Evolutionary conservation across 2,888 invertebrate species (phyloP).

Genomic region (Polymixis lichenea): DNA sequence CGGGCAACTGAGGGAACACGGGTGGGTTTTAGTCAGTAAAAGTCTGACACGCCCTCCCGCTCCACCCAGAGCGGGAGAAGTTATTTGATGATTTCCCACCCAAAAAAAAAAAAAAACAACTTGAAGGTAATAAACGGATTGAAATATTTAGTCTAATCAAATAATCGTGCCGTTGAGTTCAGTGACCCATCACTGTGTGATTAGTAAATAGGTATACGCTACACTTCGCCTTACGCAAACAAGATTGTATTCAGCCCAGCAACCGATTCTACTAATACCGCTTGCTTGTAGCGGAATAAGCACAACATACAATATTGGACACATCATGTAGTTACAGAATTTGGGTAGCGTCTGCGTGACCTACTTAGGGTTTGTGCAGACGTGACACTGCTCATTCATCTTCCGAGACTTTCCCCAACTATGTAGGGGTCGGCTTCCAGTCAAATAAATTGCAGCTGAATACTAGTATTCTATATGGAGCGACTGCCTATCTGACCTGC

Average conservation of each 20-base stretch:
- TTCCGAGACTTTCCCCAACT: background rate
- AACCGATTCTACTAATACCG: slow-evolving; percentile 8
- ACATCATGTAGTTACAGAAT: slow-evolving; percentile 35
- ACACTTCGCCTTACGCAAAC: slow-evolving; percentile 7
- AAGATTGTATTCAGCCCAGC: slow-evolving; percentile 18
- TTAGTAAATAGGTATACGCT: slow-evolving; percentile 7
- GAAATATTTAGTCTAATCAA: slow-evolving; percentile 26
- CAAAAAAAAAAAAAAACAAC: too few relatives aligned
- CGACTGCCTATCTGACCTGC: background rate
- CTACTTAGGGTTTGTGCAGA: slow-evolving; percentile 39
- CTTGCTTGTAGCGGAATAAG: slow-evolving; percentile 27
- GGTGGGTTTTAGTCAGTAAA: too few relatives aligned
- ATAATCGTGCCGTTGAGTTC: background rate
- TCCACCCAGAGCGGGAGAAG: too few relatives aligned
- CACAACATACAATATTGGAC: slow-evolving; percentile 45
- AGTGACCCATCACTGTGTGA: background rate
- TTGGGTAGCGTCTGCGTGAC: slow-evolving; percentile 48
- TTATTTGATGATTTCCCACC: too few relatives aligned
- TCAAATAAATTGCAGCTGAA: too few relatives aligned
- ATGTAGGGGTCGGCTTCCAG: background rate
- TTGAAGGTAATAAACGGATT: background rate
- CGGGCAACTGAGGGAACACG: too few relatives aligned
- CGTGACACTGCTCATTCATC: background rate
- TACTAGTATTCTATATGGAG: background rate
- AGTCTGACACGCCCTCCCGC: too few relatives aligned